Conservation (phyloP, 2,888 invertebrate species). For the Nasonovia ribisnigri region DNA sequence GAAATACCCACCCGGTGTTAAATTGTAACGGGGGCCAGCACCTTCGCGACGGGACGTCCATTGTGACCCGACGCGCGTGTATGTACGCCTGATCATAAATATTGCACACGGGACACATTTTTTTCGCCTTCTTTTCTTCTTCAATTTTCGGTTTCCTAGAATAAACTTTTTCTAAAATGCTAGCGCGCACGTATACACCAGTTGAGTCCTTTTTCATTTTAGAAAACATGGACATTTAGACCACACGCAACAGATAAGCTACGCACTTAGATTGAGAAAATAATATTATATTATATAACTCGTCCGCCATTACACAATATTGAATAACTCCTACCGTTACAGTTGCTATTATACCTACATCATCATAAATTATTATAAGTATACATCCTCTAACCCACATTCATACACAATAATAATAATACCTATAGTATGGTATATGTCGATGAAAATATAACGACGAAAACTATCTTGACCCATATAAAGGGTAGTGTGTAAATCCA, state of each 20-base stretch:
- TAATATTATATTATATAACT: not conserved
- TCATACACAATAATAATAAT: not conserved
- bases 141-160: constrained; percentile 15
- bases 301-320: not conserved
- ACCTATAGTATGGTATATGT: not conserved
- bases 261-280: not conserved
- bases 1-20: constrained; percentile 63
- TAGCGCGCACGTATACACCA: not conserved
- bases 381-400: not conserved
- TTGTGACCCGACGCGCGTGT: constrained; percentile 50
- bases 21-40: constrained; percentile 64
- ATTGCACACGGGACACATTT: constrained; percentile 52
- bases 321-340: constrained; percentile 27
- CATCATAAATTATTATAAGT: constrained; percentile 1
- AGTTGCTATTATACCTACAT: not conserved
- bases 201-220: not conserved
- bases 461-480: not conserved
- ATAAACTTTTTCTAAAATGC: constrained; percentile 46
- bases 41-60: constrained; percentile 63
- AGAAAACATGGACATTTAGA: constrained; percentile 22
- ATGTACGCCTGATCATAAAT: constrained; percentile 55
- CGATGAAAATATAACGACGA: not conserved
- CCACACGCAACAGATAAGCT: constrained; percentile 50
- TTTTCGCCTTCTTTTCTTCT: constrained; percentile 22
- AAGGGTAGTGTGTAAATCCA: not conserved